Base-by-base conservation (phyloP, 2,888 invertebrate species). In the Microchrysa polita region DNA sequence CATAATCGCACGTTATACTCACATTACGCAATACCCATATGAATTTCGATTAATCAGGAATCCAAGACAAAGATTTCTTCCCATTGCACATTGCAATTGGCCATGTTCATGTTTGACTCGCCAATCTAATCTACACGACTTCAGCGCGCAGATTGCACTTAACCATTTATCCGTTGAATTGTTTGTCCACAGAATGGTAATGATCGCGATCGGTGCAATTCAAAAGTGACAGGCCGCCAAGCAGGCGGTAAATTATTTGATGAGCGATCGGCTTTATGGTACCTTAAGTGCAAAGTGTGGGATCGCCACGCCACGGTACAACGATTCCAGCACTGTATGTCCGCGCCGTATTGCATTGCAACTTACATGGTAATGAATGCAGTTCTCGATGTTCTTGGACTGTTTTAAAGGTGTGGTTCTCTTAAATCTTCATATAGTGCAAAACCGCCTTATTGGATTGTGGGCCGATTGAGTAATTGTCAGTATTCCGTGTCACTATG, bases 191-290 rank as follows among this genome's bases (percentile, higher is more conserved):
- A 27, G 67, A 67, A 67, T 67, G 53, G 67, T 67, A 67, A 67
- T 34, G 67, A 67, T 52, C 67, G 27, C 53, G 67, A 67, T 67
- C 53, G 27, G 67, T 67, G 67, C 67, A 53, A 67, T 67, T 67
- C 27, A 53, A 52, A 67, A 67, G 67, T 67, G 67, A 67, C 67
- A 53, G 67, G 67, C 52, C 48, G 52, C 48, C 67, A 67, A 53
- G 67, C 67, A 53, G 67, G 53, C 67, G 67, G 67, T 67, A 67
- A 67, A 67, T 67, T 67, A 67, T 67, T 67, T 67, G 67, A 67
- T 67, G 67, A 34, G 67, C 67, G 67, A 53, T 16, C 53, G 53
- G 27, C 27, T 67, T 67, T 52, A 53, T 67, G 34, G 53, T 44
- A 23, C 27, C 18, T 23, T 34, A 52, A 67, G 27, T 23, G 67